Base-by-base conservation (phyloP, 2,888 invertebrate species). In the Hylaea fasciaria region DNA sequence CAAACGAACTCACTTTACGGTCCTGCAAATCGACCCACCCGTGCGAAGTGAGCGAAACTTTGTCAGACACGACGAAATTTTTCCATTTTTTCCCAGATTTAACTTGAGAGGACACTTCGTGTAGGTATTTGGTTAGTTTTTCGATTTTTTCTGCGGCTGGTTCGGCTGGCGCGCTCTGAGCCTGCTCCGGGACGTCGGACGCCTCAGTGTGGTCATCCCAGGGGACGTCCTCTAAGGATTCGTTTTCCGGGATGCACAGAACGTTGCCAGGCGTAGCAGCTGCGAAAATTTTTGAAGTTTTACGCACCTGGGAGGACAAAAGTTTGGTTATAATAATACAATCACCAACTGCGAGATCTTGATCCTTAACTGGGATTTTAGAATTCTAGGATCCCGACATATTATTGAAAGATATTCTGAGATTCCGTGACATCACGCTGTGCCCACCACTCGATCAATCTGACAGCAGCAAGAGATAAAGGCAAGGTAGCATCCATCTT, bases 111-210 rank as follows among this genome's bases (percentile, higher is more conserved):
- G 64, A 64, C 28, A 65, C 53, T 41, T 79, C 81, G 48, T 86
- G 83, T 57, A 90, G 72, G 66, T 90, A 91, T 84, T 89, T 89
- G 65, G 91, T 90, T 52, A 91, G 86, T 83, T 90, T 91, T 91
- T 82, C 91, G 29, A 91, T 91, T 91, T 91, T 91, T 91, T 91
- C 87, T 73, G 83, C 87, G 77, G 86, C 88, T 64, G 71, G 74
- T 64, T 76, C 76, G 41, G 65, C 65, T 4, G 60, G 79, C 76
- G 83, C 83, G 52, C 78, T 74, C 37, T 70, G 68, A 32, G 69
- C 57, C 35, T 65, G 77, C 56, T 82, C 84, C 9, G 74, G 72
- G 13, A 72, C 56, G 28, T 83, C 81, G 0, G 83, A 84, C 47
- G 70, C 74, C 62, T 87, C 85, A 1, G 83, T 85, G 51, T 81